A percentile compares a stretch with the other conserved stretches of the same genome.
phyloP scores from a whole-genome alignment of 2,113 vertebrate genomes.

The Grus americana region DNA sequence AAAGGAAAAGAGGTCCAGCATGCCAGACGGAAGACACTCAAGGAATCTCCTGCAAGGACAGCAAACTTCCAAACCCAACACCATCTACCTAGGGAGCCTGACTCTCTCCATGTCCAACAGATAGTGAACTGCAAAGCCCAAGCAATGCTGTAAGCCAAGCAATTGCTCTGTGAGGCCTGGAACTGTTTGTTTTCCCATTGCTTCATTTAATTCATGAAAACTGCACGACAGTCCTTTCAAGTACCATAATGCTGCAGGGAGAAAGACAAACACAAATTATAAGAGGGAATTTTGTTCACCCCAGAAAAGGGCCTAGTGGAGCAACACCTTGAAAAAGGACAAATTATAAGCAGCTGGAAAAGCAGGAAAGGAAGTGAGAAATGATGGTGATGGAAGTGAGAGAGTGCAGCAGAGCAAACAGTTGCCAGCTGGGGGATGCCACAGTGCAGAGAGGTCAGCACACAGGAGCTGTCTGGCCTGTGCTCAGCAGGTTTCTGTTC shows the following conservation, averaged over 20 bases:
- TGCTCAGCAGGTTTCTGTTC: background rate
- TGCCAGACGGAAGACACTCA: background rate
- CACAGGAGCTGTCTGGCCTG: background rate
- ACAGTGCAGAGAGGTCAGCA: background rate
- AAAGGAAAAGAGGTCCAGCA: background rate
- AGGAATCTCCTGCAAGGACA: background rate
- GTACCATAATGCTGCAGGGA: background rate
- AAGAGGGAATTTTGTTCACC: background rate
- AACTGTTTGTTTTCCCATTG: background rate
- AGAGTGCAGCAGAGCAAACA: background rate
- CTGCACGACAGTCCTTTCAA: background rate
- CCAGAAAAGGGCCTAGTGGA: background rate
- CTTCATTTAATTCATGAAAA: background rate
- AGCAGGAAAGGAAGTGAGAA: background rate
- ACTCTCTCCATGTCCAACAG: background rate
- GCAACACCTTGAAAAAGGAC: background rate
- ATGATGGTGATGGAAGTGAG: background rate
- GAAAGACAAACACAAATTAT: background rate
- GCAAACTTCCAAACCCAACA: background rate
- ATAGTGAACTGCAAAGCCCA: background rate
- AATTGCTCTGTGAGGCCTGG: background rate
- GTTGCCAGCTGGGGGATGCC: background rate
- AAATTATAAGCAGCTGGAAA: background rate
- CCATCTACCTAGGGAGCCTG: background rate
- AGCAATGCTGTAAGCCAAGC: background rate